Evolutionary conservation across 2,797 vertebrate genomes (phyloP).

Genomic region (Spea hammondii): DNA sequence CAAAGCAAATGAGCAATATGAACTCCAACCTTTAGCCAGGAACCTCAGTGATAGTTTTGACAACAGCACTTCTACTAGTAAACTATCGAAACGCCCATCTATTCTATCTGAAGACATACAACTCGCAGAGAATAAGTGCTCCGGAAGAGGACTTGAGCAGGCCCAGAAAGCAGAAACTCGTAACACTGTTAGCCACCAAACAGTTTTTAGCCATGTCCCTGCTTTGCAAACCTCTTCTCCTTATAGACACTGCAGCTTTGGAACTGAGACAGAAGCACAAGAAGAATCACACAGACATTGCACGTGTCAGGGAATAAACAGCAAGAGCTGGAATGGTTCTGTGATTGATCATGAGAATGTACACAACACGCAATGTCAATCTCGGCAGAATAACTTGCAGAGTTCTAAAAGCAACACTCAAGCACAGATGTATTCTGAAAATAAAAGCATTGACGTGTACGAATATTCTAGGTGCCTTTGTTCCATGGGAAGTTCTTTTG

Average conservation of each 20-base stretch:
- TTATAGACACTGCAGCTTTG: conserved; percentile 73
- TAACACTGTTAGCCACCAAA: conserved; percentile 60
- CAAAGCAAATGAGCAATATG: conserved; percentile 84
- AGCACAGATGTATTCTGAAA: conserved; percentile 63
- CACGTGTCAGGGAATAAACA: conserved; percentile 51
- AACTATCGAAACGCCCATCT: conserved; percentile 91
- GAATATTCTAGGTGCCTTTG: conserved; percentile 70
- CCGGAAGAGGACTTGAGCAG: conserved; percentile 57
- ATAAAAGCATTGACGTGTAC: conserved; percentile 60
- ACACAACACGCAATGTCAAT: conserved; percentile 43
- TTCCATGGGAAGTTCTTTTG: conserved; percentile 80
- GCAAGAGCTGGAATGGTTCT: conserved; percentile 58
- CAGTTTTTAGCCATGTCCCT: conserved; percentile 68
- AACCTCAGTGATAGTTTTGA: conserved; percentile 96
- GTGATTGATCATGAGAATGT: conserved; percentile 52
- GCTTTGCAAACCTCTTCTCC: conserved; percentile 94
- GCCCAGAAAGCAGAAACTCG: conserved; percentile 57
- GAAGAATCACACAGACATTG: conserved; percentile 59
- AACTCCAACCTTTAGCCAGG: conserved; percentile 90
- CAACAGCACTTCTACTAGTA: conserved; percentile 97
- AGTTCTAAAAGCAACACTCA: conserved; percentile 58
- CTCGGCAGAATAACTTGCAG: conserved; percentile 58
- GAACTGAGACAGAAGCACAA: conserved; percentile 54
- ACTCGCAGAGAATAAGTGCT: conserved; percentile 73
- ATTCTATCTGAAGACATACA: conserved; percentile 92